Base-by-base conservation (phyloP, 2,797 vertebrate species). In the Micromesistius poutassou region DNA sequence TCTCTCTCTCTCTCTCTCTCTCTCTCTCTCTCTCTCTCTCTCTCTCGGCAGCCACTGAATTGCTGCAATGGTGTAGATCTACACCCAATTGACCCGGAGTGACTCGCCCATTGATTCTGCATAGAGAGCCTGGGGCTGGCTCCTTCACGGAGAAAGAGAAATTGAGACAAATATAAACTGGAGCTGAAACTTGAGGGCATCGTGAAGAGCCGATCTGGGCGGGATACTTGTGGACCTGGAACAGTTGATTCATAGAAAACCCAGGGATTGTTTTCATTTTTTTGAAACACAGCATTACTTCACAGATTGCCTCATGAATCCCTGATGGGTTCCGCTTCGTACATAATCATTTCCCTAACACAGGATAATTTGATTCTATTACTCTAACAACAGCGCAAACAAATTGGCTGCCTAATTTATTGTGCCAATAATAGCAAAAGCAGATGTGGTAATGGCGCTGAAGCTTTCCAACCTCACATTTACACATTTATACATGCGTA, bases 391-490 rank as follows among this genome's bases (percentile, higher is more conserved):
- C 90, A 90, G 87, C 81, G 80, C 88, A 91, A 92, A 94, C 91
- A 93, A 93, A 93, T 92, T 93, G 89, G 84, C 89, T 89, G 87
- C 82, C 85, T 91, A 91, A 93, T 93, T 93, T 94, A 93, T 88
- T 89, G 90, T 89, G 90, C 90, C 91, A 93, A 90, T 93, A 91
- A 93, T 89, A 90, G 16, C 87, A 88, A 90, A 94, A 93, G 81
- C 91, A 94, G 89, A 93, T 92, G 91, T 89, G 81, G 85, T 92
- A 89, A 91, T 88, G 89, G 86, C 81, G 76, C 85, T 84, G 78
- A 66, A 78, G 85, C 83, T 83, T 89, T 92, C 88, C 91, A 90
- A 88, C 83, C 87, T 84, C 82, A 83, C 83, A 88, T 91, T 83
- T 88, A 68, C 83, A 84, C 82, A 85, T 16, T 28, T 12, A 70